Percentiles rank a stretch among this genome's conserved stretches.
phyloP scores from a whole-genome alignment of 1,140 invertebrate species.

The Nasonia giraulti region DNA sequence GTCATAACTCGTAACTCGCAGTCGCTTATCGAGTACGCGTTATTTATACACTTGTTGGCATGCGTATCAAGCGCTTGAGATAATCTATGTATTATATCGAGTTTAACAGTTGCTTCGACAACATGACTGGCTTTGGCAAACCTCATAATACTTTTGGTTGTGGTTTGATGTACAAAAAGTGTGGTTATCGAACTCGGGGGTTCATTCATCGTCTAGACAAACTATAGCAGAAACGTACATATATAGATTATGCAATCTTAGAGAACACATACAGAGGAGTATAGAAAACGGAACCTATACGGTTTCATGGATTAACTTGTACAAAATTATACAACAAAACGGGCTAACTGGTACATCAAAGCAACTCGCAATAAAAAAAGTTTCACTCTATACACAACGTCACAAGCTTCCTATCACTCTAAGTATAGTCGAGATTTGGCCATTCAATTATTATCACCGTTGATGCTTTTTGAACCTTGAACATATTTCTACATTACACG shows the following conservation, averaged over 20 bases:
- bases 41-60: too few species aligned
- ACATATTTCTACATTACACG: background rate
- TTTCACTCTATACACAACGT: background rate
- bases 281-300: background rate
- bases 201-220: too few species aligned
- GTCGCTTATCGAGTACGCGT: too few species aligned
- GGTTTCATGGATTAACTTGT: background rate
- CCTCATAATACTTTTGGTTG: background rate
- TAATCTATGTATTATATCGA: too few species aligned
- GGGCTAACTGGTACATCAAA: too few species aligned
- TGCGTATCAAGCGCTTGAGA: too few species aligned
- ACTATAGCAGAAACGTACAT: too few species aligned
- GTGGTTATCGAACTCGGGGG: background rate
- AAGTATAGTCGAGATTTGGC: conserved; percentile 31
- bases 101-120: background rate
- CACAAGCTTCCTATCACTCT: conserved; percentile 26
- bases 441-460: conserved; percentile 49
- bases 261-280: background rate
- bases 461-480: conserved; percentile 24
- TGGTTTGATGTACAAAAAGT: background rate
- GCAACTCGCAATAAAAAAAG: background rate
- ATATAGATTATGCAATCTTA: too few species aligned
- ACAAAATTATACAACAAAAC: background rate
- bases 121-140: background rate
- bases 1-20: too few species aligned